Base-by-base conservation (phyloP, 1,140 invertebrate genomes). In the Ptiloglossa arizonensis region DNA sequence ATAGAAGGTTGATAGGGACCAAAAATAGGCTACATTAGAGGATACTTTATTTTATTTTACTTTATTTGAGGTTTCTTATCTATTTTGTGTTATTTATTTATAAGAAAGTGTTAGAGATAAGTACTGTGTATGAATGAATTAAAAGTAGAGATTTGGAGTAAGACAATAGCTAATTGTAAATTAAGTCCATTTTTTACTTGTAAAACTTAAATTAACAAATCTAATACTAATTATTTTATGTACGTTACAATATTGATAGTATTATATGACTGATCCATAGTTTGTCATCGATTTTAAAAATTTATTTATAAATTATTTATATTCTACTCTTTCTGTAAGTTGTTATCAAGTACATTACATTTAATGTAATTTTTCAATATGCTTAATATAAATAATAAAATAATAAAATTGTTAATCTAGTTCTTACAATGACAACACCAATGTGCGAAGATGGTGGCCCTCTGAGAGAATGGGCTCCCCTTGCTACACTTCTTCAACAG, bases 401-500 rank as follows among this genome's bases (percentile, higher is more conserved):
- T 19, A 2, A 59, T 27, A 27, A 60, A 41, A 9, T 85, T 80
- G 22, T 77, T 13, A 32, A 46, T 35, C 3, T 29, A 83, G 76
- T n/a, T 73, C 6, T 73, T 35, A 79, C 8, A 73, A 93, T 92
- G 91, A 88, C 90, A 74, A 92, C 90, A 62, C 90, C 91, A n/a
- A 91, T 90, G 87, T 88, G 93, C 48, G 94, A 94, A 68, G 94
- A 95, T 81, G 94, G 94, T 84, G 94, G 94, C 56, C 93, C 94
- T 75, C 91, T 97, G 24, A 93, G 95, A 83, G 97, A 98, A 93
- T 97, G 97, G 96, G 95, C 96, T 24, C 96, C 96, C 9, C 93
- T 97, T 81, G 95, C 95, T n/a, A 94, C 94, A 86, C 93, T 98
- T 63, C 93, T 98, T 32, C 95, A 96, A 82, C 94, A 95, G 86